Conservation (phyloP, 2,113 vertebrate genomes). For the Epinephelus cyanopodus region DNA sequence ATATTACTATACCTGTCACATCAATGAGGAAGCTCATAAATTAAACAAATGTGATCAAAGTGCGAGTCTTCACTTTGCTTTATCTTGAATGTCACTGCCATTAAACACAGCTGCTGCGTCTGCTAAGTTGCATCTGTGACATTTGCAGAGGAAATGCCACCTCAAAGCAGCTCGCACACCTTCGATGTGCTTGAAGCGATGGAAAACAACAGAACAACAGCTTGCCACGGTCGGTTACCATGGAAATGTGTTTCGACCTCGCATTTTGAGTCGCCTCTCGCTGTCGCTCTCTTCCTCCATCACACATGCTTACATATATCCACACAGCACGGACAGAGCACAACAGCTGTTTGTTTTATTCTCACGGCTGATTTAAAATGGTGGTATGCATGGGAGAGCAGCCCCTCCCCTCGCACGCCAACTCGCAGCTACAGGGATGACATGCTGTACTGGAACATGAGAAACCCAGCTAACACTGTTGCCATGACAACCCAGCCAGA, state of each 20-base stretch:
- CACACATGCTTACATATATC: not conserved
- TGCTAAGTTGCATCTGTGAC: slow-evolving; percentile 64
- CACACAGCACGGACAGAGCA: slow-evolving; percentile 22
- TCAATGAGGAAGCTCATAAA: slow-evolving; percentile 31
- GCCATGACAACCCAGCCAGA: slow-evolving; percentile 84
- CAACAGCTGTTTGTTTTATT: slow-evolving; percentile 57
- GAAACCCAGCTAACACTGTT: slow-evolving; percentile 82
- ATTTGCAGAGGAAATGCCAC: slow-evolving; percentile 72
- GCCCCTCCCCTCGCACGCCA: not conserved
- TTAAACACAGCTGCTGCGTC: slow-evolving; percentile 43
- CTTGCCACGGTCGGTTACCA: slow-evolving; percentile 70
- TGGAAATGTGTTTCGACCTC: slow-evolving; percentile 64
- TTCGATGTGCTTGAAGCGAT: slow-evolving; percentile 39
- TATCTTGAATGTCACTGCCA: slow-evolving; percentile 52
- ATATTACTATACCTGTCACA: slow-evolving; percentile 25
- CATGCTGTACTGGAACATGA: slow-evolving; percentile 75
- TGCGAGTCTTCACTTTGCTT: slow-evolving; percentile 19
- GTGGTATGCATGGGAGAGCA: slow-evolving; percentile 51
- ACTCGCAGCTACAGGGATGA: slow-evolving; percentile 63
- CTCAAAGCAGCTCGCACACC: slow-evolving; percentile 51
- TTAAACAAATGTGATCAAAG: slow-evolving; percentile 28
- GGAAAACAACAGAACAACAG: slow-evolving; percentile 66
- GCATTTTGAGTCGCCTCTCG: slow-evolving; percentile 1
- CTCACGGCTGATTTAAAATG: slow-evolving; percentile 69
- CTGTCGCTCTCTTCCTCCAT: not conserved